A percentile compares a stretch with the other conserved stretches of the same genome.
These are phyloP conservation scores for Neodiprion virginianus DNA, from an alignment of 1,140 invertebrate genomes.

Conservation along the genomic window DNA sequence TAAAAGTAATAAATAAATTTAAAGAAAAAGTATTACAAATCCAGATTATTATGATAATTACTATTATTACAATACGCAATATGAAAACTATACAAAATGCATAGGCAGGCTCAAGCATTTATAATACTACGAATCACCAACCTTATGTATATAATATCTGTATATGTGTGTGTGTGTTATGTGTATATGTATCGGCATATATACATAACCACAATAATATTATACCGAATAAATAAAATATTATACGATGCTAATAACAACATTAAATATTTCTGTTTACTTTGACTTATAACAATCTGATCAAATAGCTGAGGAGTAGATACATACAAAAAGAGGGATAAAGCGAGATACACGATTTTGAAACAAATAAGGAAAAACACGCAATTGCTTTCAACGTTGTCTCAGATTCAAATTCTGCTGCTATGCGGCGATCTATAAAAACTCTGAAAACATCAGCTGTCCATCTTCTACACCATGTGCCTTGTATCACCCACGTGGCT, in stretches of 20 bases:
- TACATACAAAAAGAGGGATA: no score
- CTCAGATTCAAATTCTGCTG: no score
- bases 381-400: no score
- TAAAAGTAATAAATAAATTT: constrained; percentile 38
- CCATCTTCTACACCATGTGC: no score
- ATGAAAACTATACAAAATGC: constrained; percentile 28
- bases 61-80: constrained; percentile 1
- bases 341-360: no score
- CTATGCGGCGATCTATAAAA: no score
- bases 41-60: not conserved
- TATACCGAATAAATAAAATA: not conserved
- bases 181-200: not conserved
- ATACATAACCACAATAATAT: not conserved
- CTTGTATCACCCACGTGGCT: no score
- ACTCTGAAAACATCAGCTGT: no score
- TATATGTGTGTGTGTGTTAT: not conserved
- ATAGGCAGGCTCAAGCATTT: constrained; percentile 42
- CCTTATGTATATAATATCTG: not conserved
- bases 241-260: not conserved
- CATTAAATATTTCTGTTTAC: no score
- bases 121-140: constrained; percentile 14
- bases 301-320: no score
- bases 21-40: constrained; percentile 24
- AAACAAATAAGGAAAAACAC: no score
- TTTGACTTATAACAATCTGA: no score